Conservation (phyloP, 92 coral and sea anemone species). For the Muricea muricata region DNA sequence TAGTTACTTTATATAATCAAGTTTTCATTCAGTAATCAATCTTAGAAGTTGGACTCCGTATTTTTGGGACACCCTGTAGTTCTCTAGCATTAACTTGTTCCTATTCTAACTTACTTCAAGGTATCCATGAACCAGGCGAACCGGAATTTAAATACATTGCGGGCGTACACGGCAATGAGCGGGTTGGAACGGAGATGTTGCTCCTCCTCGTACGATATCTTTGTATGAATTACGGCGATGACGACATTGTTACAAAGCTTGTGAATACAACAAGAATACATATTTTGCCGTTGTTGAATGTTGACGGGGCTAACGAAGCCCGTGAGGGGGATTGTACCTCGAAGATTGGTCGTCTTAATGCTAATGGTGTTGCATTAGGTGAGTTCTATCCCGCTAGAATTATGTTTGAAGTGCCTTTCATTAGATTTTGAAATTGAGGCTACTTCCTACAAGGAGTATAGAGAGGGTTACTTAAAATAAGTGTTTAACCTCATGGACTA, state of each 20-base stretch:
- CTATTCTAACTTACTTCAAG: not conserved
- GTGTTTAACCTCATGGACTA: no score
- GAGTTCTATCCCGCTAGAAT: conserved; percentile 85
- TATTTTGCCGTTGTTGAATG: conserved; percentile 84
- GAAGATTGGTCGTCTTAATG: conserved; percentile 77
- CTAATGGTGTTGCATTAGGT: conserved; percentile 84
- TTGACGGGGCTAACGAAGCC: conserved; percentile 82
- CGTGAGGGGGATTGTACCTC: conserved; percentile 89
- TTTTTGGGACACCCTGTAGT: no score
- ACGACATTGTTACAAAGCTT: conserved; percentile 85
- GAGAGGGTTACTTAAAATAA: no score
- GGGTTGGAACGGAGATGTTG: conserved; percentile 90
- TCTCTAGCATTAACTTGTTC: no score
- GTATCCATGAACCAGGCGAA: conserved; percentile 88
- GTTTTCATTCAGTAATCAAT: no score
- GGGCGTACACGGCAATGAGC: conserved; percentile 96
- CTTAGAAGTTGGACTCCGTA: no score
- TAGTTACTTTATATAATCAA: no score
- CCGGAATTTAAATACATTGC: conserved; percentile 96
- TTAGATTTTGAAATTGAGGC: no score
- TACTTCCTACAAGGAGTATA: no score
- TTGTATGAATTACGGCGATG: conserved; percentile 93
- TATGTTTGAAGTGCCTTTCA: no score
- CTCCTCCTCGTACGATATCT: conserved; percentile 82
- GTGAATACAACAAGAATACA: conserved; percentile 86